Base-by-base conservation (phyloP, 2,888 invertebrate species). In the Sinhomidia bicolor region DNA sequence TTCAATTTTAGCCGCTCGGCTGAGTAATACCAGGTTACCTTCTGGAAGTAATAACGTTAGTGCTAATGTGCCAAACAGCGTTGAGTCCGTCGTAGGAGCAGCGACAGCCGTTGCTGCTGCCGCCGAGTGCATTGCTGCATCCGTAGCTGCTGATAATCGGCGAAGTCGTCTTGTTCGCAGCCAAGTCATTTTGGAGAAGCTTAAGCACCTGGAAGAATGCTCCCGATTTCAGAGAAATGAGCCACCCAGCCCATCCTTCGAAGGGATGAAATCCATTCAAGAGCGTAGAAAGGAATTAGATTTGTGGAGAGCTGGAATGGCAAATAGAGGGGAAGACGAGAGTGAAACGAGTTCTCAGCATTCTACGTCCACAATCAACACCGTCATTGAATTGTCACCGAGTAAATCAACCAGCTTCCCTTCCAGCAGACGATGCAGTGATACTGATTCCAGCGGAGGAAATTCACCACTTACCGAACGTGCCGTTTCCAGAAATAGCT, bases 261-360 rank as follows among this genome's bases (percentile, higher is more conserved):
- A 93, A 81, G 93, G 93, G 32, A 90, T 93, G n/a, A 93, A 93
- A 90, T 92, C 93, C 17, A 93, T 93, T 71, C 92, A 92, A 29
- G 93, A 93, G 80, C 90, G 94, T 78, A 90, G 93, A 23, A 92
- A 93, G 68, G 93, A 93, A 88, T 91, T 93, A 57, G 93, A 93
- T 89, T 92, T 92, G 68, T 93, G 93, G 93, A 91, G 90, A 88
- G 91, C 89, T 78, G 86, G 89, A 41, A 54, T 87, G 78, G 84
- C 81, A 83, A 86, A 90, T 84, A 89, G 90, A 62, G 90, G 84
- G 85, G 84, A 93, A 51, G 93, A 93, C 79, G 93, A 93, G 88
- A 93, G 93, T 79, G 93, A 93, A 88, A 93, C 93, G 14, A 93
- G 93, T 90, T 93, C 94, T 29, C 93, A 94, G 85, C 93, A 93